Evolutionary conservation across 2,113 vertebrate genomes (phyloP).

Genomic region (Thryonomys swinderianus): DNA sequence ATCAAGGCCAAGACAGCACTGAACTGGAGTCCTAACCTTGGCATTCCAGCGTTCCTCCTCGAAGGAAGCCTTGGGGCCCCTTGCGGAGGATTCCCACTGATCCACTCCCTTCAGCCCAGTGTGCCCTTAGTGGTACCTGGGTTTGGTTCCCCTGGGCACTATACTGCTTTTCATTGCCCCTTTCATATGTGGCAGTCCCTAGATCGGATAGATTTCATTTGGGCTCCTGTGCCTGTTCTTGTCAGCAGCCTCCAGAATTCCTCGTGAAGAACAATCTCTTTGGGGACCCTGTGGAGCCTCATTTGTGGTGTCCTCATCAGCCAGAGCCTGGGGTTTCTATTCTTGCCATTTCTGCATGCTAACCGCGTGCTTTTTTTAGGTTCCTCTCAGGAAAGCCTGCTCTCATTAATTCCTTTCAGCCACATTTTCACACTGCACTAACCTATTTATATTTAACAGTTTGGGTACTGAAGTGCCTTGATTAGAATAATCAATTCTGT

Average conservation of each 20-base stretch:
- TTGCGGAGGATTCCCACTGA: background rate
- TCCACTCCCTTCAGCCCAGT: background rate
- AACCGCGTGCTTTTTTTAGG: slow-evolving; percentile 79
- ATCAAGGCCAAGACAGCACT: background rate
- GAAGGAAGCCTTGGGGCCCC: background rate
- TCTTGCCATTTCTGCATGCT: slow-evolving; percentile 75
- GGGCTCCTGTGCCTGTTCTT: background rate
- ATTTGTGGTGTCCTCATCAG: background rate
- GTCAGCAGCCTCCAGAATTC: slow-evolving; percentile 15
- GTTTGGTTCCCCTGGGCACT: background rate
- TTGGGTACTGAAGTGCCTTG: slow-evolving; percentile 62
- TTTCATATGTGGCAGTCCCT: background rate
- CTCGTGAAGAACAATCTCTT: slow-evolving; percentile 56
- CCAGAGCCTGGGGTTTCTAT: slow-evolving; percentile 71
- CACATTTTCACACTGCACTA: slow-evolving; percentile 78
- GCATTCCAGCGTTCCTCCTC: background rate
- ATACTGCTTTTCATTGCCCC: background rate
- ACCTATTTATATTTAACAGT: slow-evolving; percentile 82
- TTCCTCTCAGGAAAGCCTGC: slow-evolving; percentile 76
- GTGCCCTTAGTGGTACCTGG: background rate
- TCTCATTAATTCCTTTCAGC: slow-evolving; percentile 79
- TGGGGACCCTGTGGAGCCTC: slow-evolving; percentile 38
- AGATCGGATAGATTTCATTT: background rate
- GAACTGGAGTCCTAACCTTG: background rate
- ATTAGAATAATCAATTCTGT: slow-evolving; percentile 82